Percentiles rank a stretch among this genome's conserved stretches.
phyloP scores from a whole-genome alignment of 1,140 invertebrate species.

The Ooceraea biroi region DNA sequence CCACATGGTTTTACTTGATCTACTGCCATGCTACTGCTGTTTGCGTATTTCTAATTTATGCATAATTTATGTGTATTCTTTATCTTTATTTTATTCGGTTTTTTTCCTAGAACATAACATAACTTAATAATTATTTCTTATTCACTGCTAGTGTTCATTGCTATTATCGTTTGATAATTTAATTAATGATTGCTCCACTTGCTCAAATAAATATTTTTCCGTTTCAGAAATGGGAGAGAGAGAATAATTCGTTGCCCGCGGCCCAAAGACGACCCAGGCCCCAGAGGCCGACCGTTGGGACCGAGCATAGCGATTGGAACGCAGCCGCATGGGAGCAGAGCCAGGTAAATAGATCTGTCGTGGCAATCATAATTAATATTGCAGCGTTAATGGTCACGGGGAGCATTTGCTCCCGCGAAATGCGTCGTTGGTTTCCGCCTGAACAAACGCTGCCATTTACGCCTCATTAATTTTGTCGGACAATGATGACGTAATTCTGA shows the following conservation, averaged over 20 bases:
- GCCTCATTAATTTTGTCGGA: slow-evolving; percentile 30
- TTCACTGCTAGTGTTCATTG: background rate
- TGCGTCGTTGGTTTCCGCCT: background rate
- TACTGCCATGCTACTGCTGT: too few relatives aligned
- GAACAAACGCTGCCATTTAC: background rate
- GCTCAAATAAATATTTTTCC: background rate
- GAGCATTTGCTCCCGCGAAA: background rate
- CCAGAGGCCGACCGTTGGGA: slow-evolving; percentile 86
- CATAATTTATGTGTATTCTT: background rate
- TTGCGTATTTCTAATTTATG: too few relatives aligned
- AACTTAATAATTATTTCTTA: slow-evolving; percentile 7
- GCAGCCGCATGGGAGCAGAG: slow-evolving; percentile 87
- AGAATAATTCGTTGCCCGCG: slow-evolving; percentile 89
- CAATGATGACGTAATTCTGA: background rate
- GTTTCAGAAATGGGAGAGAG: slow-evolving; percentile 90
- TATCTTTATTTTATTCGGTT: too few relatives aligned
- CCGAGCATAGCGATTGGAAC: slow-evolving; percentile 87
- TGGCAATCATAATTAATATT: slow-evolving; percentile 7
- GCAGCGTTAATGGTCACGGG: background rate
- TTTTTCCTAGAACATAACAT: too few relatives aligned
- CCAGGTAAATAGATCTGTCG: slow-evolving; percentile 83
- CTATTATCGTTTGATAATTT: slow-evolving; percentile 1
- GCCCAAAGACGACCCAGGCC: slow-evolving; percentile 87
- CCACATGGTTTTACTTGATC: too few relatives aligned
- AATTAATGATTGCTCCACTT: background rate